Evolutionary conservation across 2,797 vertebrate genomes (phyloP).

Genomic region (Cyprinodon diabolis): DNA sequence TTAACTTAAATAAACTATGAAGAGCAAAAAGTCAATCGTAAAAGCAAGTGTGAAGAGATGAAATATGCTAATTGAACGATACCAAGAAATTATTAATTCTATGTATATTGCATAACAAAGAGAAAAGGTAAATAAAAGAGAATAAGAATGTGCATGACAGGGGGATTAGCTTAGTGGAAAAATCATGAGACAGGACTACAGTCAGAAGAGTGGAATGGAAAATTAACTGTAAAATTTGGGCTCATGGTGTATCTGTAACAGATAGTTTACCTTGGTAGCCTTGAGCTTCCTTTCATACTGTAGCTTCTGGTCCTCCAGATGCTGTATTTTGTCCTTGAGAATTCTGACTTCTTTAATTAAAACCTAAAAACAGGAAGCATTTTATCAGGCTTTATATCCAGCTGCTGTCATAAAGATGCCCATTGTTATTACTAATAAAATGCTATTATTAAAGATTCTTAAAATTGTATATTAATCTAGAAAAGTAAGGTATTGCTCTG

Average conservation of each 20-base stretch:
- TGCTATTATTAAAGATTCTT: not conserved
- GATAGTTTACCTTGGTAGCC: conserved; percentile 89
- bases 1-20: not conserved
- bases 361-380: conserved; percentile 72
- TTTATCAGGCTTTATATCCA: not conserved
- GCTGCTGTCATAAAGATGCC: not conserved
- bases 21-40: not conserved
- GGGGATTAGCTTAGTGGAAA: conserved; percentile 65
- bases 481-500: not conserved
- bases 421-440: conserved; percentile 6
- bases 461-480: conserved; percentile 16
- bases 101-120: conserved; percentile 29
- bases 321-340: conserved; percentile 91
- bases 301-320: conserved; percentile 91
- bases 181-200: conserved; percentile 59
- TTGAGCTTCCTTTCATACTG: conserved; percentile 94
- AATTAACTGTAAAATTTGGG: conserved; percentile 58
- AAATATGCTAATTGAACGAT: not conserved
- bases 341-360: conserved; percentile 88
- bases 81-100: conserved; percentile 44
- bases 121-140: conserved; percentile 43
- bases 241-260: conserved; percentile 28
- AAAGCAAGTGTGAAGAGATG: not conserved
- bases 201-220: conserved; percentile 65
- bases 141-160: conserved; percentile 28